These are phyloP conservation scores for Pseudorhiza aurosa DNA, from an alignment of 30 jellyfish, hydroid and myxozoan species.

Conservation along the genomic window DNA sequence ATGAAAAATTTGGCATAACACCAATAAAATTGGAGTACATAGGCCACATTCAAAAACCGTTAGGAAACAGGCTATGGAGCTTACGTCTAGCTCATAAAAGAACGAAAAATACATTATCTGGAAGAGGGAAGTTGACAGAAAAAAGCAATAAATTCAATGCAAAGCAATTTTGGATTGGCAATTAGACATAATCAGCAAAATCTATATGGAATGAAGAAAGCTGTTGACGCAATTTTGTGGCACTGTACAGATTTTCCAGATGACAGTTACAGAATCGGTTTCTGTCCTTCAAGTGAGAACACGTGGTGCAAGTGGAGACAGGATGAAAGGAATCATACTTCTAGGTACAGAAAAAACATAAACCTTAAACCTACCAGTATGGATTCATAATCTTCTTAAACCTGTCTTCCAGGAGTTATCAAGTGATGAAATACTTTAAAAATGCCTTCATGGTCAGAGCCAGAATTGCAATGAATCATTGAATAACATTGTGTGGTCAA, in stretches of 20 bases:
- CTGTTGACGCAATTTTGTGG: slow-evolving; percentile 52
- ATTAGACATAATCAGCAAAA: slow-evolving; percentile 22
- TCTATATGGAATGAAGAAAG: slow-evolving; percentile 55
- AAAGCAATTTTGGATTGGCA: slow-evolving; percentile 48
- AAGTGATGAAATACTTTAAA: slow-evolving; percentile 14
- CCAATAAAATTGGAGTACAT: slow-evolving; percentile 24
- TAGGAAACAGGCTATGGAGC: not conserved
- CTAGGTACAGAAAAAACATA: not conserved
- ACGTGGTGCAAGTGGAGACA: slow-evolving; percentile 13
- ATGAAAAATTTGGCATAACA: slow-evolving; percentile 19
- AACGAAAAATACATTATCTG: not conserved
- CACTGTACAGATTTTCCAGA: slow-evolving; percentile 47
- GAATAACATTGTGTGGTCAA: slow-evolving; percentile 11
- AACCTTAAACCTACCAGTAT: not conserved
- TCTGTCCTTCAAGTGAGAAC: slow-evolving; percentile 37
- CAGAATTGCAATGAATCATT: slow-evolving; percentile 13
- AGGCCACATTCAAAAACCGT: slow-evolving; percentile 35
- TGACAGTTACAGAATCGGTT: slow-evolving; percentile 12
- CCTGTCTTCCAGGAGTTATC: slow-evolving; percentile 8
- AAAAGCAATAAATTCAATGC: slow-evolving; percentile 18
- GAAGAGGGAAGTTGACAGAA: slow-evolving; percentile 5
- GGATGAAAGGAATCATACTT: not conserved
- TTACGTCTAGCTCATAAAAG: not conserved
- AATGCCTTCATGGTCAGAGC: slow-evolving; percentile 31
- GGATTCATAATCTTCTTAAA: not conserved